A percentile compares a stretch with the other conserved stretches of the same genome.
These are phyloP conservation scores for Selenia dentaria DNA, from an alignment of 2,888 invertebrate species.

Conservation along the genomic window DNA sequence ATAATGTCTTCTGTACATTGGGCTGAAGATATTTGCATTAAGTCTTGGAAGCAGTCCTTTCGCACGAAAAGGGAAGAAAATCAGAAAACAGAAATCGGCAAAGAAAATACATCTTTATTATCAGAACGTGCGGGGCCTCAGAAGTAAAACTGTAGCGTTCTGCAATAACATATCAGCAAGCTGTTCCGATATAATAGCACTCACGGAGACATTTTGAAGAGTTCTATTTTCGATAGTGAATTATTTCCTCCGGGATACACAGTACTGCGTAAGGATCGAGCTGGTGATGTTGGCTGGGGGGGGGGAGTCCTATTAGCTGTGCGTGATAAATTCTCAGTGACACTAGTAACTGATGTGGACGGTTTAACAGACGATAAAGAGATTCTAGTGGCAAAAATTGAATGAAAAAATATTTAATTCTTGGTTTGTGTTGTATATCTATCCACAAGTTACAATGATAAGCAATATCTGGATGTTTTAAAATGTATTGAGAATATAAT, in stretches of 20 bases:
- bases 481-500: slow-evolving; percentile 5
- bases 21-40: slow-evolving; percentile 10
- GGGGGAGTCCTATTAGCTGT: slow-evolving; percentile 8
- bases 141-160: slow-evolving; percentile 8
- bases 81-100: neutral
- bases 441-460: slow-evolving; percentile 6
- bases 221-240: neutral
- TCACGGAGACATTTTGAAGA: slow-evolving; percentile 5
- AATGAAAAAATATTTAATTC: neutral
- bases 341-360: slow-evolving; percentile 2
- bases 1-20: slow-evolving; percentile 12
- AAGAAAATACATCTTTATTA: slow-evolving; percentile 6
- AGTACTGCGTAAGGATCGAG: neutral
- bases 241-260: neutral
- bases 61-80: slow-evolving; percentile 3
- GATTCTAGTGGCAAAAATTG: neutral
- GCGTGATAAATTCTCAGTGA: neutral
- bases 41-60: slow-evolving; percentile 16
- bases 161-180: neutral
- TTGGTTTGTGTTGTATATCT: slow-evolving; percentile 9
- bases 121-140: slow-evolving; percentile 12
- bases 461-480: slow-evolving; percentile 4
- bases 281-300: slow-evolving; percentile 3
- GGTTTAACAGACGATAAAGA: slow-evolving; percentile 8
- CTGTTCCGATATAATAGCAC: neutral